phyloP scores from a whole-genome alignment of 2,888 invertebrate species.

The Pyrgus malvae region DNA sequence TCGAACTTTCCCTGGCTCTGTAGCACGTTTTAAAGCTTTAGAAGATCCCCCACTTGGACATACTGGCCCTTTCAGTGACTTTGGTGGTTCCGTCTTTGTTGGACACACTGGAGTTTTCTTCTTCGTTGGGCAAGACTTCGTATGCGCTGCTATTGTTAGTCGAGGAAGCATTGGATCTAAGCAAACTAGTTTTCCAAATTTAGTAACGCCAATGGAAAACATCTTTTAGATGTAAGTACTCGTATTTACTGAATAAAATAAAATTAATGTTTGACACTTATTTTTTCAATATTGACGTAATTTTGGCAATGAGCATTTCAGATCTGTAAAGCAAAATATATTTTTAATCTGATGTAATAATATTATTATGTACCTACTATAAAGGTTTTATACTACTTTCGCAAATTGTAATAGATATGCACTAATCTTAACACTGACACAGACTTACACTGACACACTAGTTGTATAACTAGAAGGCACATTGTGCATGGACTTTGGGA shows the following conservation, averaged over 20 bases:
- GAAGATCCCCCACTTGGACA: neutral
- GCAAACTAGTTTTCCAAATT: conserved; percentile 13
- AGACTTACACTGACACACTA: too few species aligned
- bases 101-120: neutral
- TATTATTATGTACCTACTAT: too few species aligned
- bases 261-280: too few species aligned
- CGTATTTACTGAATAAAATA: neutral
- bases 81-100: neutral
- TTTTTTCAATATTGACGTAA: too few species aligned
- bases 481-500: too few species aligned
- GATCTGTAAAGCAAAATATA: too few species aligned
- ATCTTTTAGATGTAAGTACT: neutral
- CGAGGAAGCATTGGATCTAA: neutral
- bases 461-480: too few species aligned
- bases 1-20: conserved; percentile 75
- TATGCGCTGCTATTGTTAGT: conserved; percentile 24
- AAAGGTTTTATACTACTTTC: too few species aligned
- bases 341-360: too few species aligned
- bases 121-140: conserved; percentile 32
- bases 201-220: conserved; percentile 11
- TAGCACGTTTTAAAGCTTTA: conserved; percentile 43
- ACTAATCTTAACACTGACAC: too few species aligned
- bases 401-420: too few species aligned
- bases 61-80: neutral
- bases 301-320: too few species aligned